phyloP scores from a whole-genome alignment of 35 echinoderm and acorn worm species.

The Apostichopus parvimensis region DNA sequence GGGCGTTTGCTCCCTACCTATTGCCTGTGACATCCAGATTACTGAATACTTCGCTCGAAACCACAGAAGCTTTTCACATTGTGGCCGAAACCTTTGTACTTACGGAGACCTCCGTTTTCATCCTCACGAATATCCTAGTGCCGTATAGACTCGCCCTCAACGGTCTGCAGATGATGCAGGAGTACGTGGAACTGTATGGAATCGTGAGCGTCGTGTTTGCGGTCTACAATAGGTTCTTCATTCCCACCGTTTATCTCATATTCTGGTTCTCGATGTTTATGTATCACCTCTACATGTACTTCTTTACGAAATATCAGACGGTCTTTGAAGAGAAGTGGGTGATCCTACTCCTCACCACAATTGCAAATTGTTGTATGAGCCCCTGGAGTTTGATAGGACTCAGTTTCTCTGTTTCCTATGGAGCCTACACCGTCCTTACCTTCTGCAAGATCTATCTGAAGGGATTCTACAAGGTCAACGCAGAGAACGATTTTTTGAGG shows the following conservation, averaged over 20 bases:
- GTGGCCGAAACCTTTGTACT: slow-evolving; percentile 65
- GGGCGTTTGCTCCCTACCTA: slow-evolving; percentile 71
- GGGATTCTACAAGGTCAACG: slow-evolving; percentile 59
- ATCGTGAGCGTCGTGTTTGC: slow-evolving; percentile 80
- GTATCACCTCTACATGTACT: slow-evolving; percentile 83
- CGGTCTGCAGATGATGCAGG: slow-evolving; percentile 67
- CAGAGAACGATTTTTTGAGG: slow-evolving; percentile 60
- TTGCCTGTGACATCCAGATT: slow-evolving; percentile 59
- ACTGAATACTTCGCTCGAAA: slow-evolving; percentile 24
- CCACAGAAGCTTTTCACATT: slow-evolving; percentile 45
- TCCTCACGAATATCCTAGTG: slow-evolving; percentile 65
- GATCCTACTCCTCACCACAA: slow-evolving; percentile 67
- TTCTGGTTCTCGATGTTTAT: slow-evolving; percentile 76
- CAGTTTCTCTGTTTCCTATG: slow-evolving; percentile 89
- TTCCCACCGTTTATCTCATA: slow-evolving; percentile 71
- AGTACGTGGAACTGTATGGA: slow-evolving; percentile 79
- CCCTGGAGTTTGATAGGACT: slow-evolving; percentile 95
- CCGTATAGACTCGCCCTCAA: slow-evolving; percentile 64
- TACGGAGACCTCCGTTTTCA: slow-evolving; percentile 53
- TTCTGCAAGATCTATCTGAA: slow-evolving; percentile 93
- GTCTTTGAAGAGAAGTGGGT: slow-evolving; percentile 76
- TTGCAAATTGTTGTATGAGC: slow-evolving; percentile 90
- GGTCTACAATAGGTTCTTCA: slow-evolving; percentile 84
- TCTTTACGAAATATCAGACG: slow-evolving; percentile 42
- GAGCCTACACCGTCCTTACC: slow-evolving; percentile 74